Conservation (phyloP, 2,888 invertebrate genomes). For the Stenurella melanura region DNA sequence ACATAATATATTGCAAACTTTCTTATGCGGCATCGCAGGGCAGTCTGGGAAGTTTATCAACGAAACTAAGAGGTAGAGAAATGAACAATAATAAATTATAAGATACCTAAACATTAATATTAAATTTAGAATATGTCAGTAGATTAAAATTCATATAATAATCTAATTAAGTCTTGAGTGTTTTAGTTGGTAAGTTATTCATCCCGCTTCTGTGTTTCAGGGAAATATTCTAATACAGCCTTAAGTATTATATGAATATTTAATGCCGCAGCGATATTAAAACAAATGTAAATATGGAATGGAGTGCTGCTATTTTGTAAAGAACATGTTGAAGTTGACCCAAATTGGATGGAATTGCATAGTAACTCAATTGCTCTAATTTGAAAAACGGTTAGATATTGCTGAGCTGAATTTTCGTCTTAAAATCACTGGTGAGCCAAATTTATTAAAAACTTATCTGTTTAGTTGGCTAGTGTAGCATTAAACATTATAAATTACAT, state of each 20-base stretch:
- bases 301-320: neutral
- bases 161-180: constrained; percentile 26
- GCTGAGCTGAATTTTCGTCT: no score
- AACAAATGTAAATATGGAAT: neutral
- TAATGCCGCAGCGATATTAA: neutral
- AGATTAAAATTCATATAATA: constrained; percentile 28
- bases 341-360: neutral
- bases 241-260: neutral
- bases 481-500: no score
- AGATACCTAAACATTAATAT: constrained; percentile 21
- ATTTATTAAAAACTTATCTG: no score
- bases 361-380: neutral
- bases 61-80: constrained; percentile 7
- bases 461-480: no score
- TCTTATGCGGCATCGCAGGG: neutral
- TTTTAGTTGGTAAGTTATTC: constrained; percentile 2
- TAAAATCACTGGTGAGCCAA: no score
- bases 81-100: constrained; percentile 24
- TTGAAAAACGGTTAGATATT: no score
- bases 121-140: neutral
- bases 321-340: neutral
- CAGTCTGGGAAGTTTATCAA: neutral
- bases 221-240: neutral
- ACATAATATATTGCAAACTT: constrained; percentile 32
- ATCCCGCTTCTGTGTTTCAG: neutral